These are phyloP conservation scores for Papilio demoleus DNA, from an alignment of 2,888 invertebrate genomes.

Conservation along the genomic window DNA sequence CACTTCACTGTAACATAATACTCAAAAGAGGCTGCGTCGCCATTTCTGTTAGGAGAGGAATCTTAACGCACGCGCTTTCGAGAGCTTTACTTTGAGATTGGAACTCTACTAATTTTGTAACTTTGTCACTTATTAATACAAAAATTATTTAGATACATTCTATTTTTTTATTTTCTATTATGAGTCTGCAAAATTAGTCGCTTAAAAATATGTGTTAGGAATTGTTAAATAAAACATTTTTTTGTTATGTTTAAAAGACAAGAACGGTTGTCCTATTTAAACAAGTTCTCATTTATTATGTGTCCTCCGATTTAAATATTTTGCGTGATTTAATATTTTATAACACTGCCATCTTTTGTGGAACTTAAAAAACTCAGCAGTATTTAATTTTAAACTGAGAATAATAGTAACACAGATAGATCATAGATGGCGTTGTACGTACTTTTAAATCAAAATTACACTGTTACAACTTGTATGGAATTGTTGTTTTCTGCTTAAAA, in stretches of 20 bases:
- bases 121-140: too few relatives aligned
- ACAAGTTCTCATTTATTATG: too few relatives aligned
- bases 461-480: too few relatives aligned
- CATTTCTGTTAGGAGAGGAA: constrained; percentile 15
- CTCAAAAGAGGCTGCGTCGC: constrained; percentile 11
- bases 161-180: too few relatives aligned
- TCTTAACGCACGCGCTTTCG: constrained; percentile 30
- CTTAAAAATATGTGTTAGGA: too few relatives aligned
- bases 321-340: background rate
- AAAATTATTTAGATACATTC: background rate
- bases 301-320: background rate
- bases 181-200: too few relatives aligned
- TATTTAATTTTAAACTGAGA: background rate
- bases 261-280: too few relatives aligned
- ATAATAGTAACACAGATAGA: background rate
- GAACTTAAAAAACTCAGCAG: background rate
- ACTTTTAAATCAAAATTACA: too few relatives aligned
- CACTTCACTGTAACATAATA: background rate
- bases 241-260: too few relatives aligned
- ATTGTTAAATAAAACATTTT: background rate
- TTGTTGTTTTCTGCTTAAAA: too few relatives aligned
- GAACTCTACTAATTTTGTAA: too few relatives aligned
- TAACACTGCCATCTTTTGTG: background rate
- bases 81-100: background rate
- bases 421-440: background rate